These are phyloP conservation scores for Luperina testacea DNA, from an alignment of 2,888 invertebrate genomes.

Conservation along the genomic window DNA sequence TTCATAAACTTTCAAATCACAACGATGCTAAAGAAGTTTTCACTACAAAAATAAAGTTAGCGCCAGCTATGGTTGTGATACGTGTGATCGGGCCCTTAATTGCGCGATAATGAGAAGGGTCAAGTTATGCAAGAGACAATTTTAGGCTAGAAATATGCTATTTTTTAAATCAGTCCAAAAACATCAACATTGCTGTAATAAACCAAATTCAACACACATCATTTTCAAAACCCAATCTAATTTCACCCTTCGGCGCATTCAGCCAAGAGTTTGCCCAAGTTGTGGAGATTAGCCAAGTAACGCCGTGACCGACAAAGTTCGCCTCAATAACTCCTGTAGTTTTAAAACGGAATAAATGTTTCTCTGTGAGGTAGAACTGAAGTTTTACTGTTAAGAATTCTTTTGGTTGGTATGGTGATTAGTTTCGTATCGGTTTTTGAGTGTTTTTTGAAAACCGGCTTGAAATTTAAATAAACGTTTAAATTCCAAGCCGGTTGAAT, in stretches of 20 bases:
- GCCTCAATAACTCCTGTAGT: conserved; percentile 39
- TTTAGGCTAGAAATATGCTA: neutral
- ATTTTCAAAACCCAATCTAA: conserved; percentile 21
- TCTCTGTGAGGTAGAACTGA: conserved; percentile 32
- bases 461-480: neutral
- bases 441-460: neutral
- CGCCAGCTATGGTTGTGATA: neutral
- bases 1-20: too few species aligned
- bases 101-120: neutral
- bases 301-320: conserved; percentile 28
- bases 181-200: neutral
- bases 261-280: conserved; percentile 31
- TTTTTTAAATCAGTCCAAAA: neutral
- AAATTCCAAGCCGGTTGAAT: neutral
- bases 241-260: conserved; percentile 15
- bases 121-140: neutral
- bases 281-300: conserved; percentile 52
- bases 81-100: neutral
- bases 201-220: neutral
- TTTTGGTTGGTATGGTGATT: conserved; percentile 16
- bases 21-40: too few species aligned
- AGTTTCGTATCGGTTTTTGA: conserved; percentile 21
- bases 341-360: conserved; percentile 33
- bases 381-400: conserved; percentile 35
- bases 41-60: too few species aligned